Evolutionary conservation across 1,140 invertebrate genomes (phyloP).

Genomic region (Bombus polaris): DNA sequence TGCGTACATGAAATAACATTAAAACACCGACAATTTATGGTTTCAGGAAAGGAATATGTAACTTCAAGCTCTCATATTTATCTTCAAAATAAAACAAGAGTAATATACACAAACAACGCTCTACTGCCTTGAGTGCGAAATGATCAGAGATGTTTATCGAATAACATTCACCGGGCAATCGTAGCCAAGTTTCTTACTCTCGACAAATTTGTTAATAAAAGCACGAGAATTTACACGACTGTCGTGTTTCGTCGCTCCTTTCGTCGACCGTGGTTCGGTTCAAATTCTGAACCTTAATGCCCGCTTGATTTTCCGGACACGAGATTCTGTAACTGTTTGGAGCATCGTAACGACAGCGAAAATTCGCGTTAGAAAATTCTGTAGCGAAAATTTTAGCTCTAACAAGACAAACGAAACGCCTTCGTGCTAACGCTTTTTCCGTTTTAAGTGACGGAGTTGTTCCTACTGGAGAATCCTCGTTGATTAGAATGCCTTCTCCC

Average conservation of each 20-base stretch:
- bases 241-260: background rate
- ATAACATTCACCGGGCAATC: background rate
- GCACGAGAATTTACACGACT: background rate
- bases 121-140: background rate
- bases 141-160: background rate
- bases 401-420: slow-evolving; percentile 27
- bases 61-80: background rate
- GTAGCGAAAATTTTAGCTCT: slow-evolving; percentile 1
- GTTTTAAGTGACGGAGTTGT: background rate
- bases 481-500: background rate
- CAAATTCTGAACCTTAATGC: background rate
- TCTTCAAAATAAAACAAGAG: background rate
- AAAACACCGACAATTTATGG: background rate
- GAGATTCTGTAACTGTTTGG: background rate
- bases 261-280: background rate
- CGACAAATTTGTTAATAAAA: background rate
- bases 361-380: background rate
- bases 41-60: background rate
- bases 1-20: too few relatives aligned
- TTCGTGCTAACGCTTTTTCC: slow-evolving; percentile 10
- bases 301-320: background rate
- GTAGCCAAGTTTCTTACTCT: background rate
- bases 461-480: background rate
- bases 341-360: background rate
- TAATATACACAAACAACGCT: background rate